A percentile compares a stretch with the other conserved stretches of the same genome.
Evolutionary conservation across 2,888 invertebrate genomes (phyloP).

Genomic region (Plagodis dolabraria): DNA sequence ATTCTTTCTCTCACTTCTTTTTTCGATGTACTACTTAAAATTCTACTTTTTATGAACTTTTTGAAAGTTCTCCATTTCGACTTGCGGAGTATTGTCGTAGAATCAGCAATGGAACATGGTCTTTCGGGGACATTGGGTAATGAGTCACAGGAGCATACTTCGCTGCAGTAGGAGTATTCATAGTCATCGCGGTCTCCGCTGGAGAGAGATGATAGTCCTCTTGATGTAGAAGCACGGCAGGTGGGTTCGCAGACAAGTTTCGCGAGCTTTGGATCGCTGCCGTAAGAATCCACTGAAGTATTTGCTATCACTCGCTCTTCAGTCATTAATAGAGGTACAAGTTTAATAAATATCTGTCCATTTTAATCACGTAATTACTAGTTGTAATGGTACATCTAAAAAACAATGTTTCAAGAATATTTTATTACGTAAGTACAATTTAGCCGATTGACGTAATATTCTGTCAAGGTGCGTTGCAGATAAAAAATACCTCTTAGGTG

Average conservation of each 20-base stretch:
- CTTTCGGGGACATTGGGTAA: constrained; percentile 43
- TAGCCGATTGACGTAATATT: too few species aligned
- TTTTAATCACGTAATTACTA: constrained; percentile 7
- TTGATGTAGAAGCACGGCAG: constrained; percentile 65
- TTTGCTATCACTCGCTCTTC: constrained; percentile 29
- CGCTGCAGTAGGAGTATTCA: constrained; percentile 49
- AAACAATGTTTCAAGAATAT: too few species aligned
- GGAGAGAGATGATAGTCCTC: constrained; percentile 56
- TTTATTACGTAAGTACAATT: too few species aligned
- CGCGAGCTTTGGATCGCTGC: constrained; percentile 32
- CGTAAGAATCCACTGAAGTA: constrained; percentile 21
- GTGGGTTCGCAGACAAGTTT: constrained; percentile 48
- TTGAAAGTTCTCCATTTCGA: constrained; percentile 62
- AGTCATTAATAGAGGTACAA: constrained; percentile 21
- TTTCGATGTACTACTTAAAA: constrained; percentile 44
- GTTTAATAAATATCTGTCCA: constrained; percentile 8
- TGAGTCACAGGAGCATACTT: constrained; percentile 54
- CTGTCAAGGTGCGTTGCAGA: too few species aligned
- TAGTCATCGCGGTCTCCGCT: constrained; percentile 55
- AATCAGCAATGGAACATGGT: constrained; percentile 64
- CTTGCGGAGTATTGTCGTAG: constrained; percentile 51
- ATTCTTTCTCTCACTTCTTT: constrained; percentile 30
- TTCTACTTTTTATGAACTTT: constrained; percentile 47
- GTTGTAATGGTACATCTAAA: background rate
- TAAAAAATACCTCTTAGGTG: too few species aligned